A percentile compares a stretch with the other conserved stretches of the same genome.
These are phyloP conservation scores for Crossocerus cetratus DNA, from an alignment of 2,888 invertebrate species.

Conservation along the genomic window DNA sequence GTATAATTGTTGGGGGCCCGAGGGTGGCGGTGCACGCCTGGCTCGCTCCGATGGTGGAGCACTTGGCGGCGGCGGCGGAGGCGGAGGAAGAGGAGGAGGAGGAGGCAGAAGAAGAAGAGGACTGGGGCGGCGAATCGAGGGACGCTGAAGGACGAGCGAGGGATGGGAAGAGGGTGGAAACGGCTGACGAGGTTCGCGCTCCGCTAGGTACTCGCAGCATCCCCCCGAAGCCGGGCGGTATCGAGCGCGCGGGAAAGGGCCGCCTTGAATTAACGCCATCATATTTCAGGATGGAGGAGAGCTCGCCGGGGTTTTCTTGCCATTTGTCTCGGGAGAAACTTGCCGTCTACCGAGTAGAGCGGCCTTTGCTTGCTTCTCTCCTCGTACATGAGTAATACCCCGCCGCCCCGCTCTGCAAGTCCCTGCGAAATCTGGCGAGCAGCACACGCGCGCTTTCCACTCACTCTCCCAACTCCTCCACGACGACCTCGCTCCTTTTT, in stretches of 20 bases:
- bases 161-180: conserved; percentile 62
- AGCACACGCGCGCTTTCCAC: conserved; percentile 11
- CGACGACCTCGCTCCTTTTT: background rate
- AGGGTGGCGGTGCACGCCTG: conserved; percentile 24
- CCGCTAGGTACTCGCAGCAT: background rate
- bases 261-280: conserved; percentile 75
- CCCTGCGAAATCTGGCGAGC: conserved; percentile 49
- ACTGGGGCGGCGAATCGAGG: conserved; percentile 43
- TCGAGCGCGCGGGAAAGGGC: conserved; percentile 63
- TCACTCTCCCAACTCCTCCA: background rate
- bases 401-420: conserved; percentile 14
- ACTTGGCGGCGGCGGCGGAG: background rate
- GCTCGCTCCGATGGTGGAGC: too few species aligned
- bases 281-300: conserved; percentile 72
- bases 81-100: conserved; percentile 32
- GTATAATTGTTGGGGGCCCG: conserved; percentile 73
- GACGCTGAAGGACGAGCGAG: conserved; percentile 60
- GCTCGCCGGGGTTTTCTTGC: conserved; percentile 65
- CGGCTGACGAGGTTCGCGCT: conserved; percentile 66
- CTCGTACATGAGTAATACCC: conserved; percentile 65
- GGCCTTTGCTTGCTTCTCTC: conserved; percentile 54
- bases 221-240: conserved; percentile 40
- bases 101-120: conserved; percentile 43
- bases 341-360: conserved; percentile 41
- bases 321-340: conserved; percentile 67